Evolutionary conservation across 2,888 invertebrate species (phyloP).

Genomic region (Drosophila mayaguana): DNA sequence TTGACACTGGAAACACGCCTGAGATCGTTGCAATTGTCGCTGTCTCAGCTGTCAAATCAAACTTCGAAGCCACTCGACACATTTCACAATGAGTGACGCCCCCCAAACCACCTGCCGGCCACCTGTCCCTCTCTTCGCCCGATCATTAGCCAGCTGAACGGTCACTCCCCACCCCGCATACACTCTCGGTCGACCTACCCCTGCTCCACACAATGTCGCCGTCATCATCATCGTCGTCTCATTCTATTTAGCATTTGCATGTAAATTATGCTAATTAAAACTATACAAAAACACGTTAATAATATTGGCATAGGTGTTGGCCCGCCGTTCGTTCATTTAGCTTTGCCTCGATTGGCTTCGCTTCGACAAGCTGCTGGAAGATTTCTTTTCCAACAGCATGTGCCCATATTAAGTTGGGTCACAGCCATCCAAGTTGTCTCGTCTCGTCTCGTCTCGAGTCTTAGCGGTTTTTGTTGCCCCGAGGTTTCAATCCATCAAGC

Average conservation of each 20-base stretch:
- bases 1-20: slow-evolving; percentile 74
- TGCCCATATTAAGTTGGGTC: slow-evolving; percentile 46
- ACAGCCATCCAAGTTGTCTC: not conserved
- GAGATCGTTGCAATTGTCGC: slow-evolving; percentile 41
- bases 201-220: not conserved
- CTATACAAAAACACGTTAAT: slow-evolving; percentile 74
- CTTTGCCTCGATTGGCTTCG: slow-evolving; percentile 25
- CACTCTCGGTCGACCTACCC: not conserved
- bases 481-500: not conserved
- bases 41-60: slow-evolving; percentile 70
- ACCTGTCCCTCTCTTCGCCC: not conserved
- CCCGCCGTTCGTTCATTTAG: slow-evolving; percentile 27
- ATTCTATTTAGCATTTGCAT: slow-evolving; percentile 76
- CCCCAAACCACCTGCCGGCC: slow-evolving; percentile 1
- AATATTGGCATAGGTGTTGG: slow-evolving; percentile 67
- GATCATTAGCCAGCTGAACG: slow-evolving; percentile 9
- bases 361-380: slow-evolving; percentile 31
- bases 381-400: slow-evolving; percentile 43
- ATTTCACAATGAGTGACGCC: slow-evolving; percentile 57
- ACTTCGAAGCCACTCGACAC: slow-evolving; percentile 63
- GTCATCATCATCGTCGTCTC: slow-evolving; percentile 23
- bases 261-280: slow-evolving; percentile 78
- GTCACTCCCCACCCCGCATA: not conserved
- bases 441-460: not conserved
- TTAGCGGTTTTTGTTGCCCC: not conserved